Evolutionary conservation across 1,140 invertebrate species (phyloP).

Genomic region (Microvelia longipes): DNA sequence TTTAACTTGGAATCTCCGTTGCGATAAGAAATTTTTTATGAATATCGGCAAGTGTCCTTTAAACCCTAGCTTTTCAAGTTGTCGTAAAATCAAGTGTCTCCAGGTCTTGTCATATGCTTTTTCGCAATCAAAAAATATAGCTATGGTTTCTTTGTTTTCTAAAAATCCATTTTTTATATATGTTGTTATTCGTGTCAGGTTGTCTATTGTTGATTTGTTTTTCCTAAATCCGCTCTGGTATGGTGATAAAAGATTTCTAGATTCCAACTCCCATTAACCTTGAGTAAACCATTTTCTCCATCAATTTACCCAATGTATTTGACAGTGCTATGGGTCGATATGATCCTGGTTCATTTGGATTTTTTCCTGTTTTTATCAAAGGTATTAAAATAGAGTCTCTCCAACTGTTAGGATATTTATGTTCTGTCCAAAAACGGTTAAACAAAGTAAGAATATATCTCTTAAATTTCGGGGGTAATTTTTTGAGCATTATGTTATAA

Average conservation of each 20-base stretch:
- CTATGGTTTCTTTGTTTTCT: not conserved
- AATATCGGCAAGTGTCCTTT: not conserved
- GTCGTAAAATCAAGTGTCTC: not conserved
- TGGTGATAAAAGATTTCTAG: not conserved
- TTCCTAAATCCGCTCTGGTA: not conserved
- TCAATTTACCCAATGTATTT: not conserved
- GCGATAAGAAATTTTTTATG: not conserved
- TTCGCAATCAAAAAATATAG: not conserved
- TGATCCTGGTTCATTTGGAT: not conserved
- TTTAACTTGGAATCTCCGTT: not conserved
- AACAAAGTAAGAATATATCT: not conserved
- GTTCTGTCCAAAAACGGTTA: not conserved
- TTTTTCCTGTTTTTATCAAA: not conserved
- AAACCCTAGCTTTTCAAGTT: not conserved
- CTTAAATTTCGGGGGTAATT: not conserved
- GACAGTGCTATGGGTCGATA: not conserved
- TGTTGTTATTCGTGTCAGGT: not conserved
- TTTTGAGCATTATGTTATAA: not conserved
- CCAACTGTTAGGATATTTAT: not conserved
- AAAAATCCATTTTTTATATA: not conserved
- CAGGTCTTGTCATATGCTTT: not conserved
- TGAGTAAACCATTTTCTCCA: not conserved
- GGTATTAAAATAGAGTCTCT: not conserved
- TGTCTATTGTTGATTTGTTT: not conserved
- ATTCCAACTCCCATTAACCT: not conserved